Percentiles rank a stretch among this genome's conserved stretches.
phyloP scores from a whole-genome alignment of 2,888 invertebrate genomes.

The Idaea aversata region DNA sequence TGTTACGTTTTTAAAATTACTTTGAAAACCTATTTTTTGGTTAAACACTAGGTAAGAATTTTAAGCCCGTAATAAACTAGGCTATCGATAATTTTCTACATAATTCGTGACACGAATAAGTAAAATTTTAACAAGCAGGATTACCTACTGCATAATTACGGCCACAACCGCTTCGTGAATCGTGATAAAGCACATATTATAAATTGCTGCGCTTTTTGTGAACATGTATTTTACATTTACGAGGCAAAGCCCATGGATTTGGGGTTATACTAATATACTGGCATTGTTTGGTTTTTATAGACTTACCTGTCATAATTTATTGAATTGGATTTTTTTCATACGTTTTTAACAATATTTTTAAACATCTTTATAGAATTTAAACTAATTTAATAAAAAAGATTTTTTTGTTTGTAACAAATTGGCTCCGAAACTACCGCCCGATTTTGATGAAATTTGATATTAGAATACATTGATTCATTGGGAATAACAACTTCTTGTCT shows the following conservation, averaged over 20 bases:
- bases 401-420: too few relatives aligned
- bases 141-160: neutral
- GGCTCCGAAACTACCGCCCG: too few relatives aligned
- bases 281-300: neutral
- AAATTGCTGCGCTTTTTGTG: neutral
- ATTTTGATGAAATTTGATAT: too few relatives aligned
- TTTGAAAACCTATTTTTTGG: too few relatives aligned
- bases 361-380: too few relatives aligned
- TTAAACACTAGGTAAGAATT: neutral
- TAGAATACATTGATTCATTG: too few relatives aligned
- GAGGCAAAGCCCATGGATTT: neutral
- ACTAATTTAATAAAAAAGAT: too few relatives aligned
- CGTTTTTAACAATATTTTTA: too few relatives aligned
- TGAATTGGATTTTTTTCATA: too few relatives aligned
- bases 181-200: conserved; percentile 1
- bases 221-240: neutral
- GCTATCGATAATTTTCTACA: neutral
- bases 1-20: too few relatives aligned
- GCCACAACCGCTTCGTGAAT: neutral
- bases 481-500: too few relatives aligned
- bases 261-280: neutral
- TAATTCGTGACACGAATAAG: neutral
- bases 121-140: neutral
- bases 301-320: neutral
- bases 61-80: neutral